Base-by-base conservation (phyloP, 2,888 invertebrate species). In the Pyrgus malvae region DNA sequence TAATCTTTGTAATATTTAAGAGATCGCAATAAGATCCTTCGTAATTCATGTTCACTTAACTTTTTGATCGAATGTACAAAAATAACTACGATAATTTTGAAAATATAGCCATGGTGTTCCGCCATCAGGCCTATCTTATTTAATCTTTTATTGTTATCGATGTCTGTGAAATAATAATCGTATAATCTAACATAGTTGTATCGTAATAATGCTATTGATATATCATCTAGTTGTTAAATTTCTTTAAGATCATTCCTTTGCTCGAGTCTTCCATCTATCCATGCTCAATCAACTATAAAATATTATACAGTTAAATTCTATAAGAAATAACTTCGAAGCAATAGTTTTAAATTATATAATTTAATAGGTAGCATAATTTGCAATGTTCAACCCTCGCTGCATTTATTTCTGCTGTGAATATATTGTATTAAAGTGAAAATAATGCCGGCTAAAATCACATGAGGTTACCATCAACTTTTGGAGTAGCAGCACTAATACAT, bases 201-300 rank as follows among this genome's bases (percentile, higher is more conserved):
- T 53, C 45, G 44, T 45, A 41, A n/a, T 33, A 41, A 33, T 37
- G 53, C 40, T 53, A 53, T 29, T 37, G 21, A 42, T 51, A 51
- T 51, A 53, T 53, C 38, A 45, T 31, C 45, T 53, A 53, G 53
- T 23, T 46, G 16, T 53, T 46, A 53, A 45, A 19, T n/a, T 40
- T 40, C 37, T 53, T 53, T 53, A 53, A 53, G 45, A 53, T 27
- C 59, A 59, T 67, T 67, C 64, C 61, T 66, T 65, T 61, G 61
- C 65, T 82, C 78, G 78, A 78, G 85, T 86, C 86, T 86, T 87
- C 86, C 86, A 83, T 63, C 67, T 70, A 62, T 60, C 74, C 70
- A 68, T 77, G 76, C 73, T 83, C 83, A 82, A 64, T 60, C 55
- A 35, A 65, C 60, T 65, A 61, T 60, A 46, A 48, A 57, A 53